Conservation (phyloP, 2,888 invertebrate genomes). For the Limulus polyphemus region DNA sequence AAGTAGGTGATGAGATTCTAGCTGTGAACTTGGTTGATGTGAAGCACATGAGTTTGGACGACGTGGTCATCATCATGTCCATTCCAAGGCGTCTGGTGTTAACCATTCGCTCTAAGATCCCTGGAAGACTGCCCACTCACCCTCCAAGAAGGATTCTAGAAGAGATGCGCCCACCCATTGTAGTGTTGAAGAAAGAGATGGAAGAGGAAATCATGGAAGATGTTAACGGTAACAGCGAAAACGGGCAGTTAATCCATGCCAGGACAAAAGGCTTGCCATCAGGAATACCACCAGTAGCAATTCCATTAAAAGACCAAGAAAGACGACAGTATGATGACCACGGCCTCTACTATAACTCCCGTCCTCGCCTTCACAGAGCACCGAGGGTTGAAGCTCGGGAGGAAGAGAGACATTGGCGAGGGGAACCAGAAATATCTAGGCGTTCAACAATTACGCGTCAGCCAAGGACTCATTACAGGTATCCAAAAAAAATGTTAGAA, state of each 20-base stretch:
- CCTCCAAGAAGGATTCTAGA: constrained; percentile 14
- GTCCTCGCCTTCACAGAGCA: constrained; percentile 27
- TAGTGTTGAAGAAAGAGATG: constrained; percentile 72
- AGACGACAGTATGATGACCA: constrained; percentile 17
- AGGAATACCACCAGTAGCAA: constrained; percentile 19
- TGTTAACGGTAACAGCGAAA: constrained; percentile 26
- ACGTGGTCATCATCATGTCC: constrained; percentile 98
- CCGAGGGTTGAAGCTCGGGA: constrained; percentile 7
- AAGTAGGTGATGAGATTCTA: constrained; percentile 95
- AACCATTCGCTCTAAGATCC: constrained; percentile 63
- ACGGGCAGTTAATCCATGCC: constrained; percentile 20
- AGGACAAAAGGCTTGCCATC: constrained; percentile 22
- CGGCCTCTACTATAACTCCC: constrained; percentile 26
- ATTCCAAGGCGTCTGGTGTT: constrained; percentile 90
- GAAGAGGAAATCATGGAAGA: constrained; percentile 49
- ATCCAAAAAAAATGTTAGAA: constrained; percentile 69
- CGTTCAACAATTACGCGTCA: constrained; percentile 61
- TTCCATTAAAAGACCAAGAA: constrained; percentile 2
- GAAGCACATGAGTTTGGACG: constrained; percentile 92
- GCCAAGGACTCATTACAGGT: constrained; percentile 61
- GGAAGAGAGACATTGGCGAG: constrained; percentile 12
- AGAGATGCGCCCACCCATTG: constrained; percentile 56
- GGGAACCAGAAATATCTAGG: constrained; percentile 5
- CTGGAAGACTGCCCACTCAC: constrained; percentile 22
- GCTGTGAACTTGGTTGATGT: constrained; percentile 97